These are phyloP conservation scores for Corythornis cristatus DNA, from an alignment of 2,113 vertebrate genomes.

Conservation along the genomic window DNA sequence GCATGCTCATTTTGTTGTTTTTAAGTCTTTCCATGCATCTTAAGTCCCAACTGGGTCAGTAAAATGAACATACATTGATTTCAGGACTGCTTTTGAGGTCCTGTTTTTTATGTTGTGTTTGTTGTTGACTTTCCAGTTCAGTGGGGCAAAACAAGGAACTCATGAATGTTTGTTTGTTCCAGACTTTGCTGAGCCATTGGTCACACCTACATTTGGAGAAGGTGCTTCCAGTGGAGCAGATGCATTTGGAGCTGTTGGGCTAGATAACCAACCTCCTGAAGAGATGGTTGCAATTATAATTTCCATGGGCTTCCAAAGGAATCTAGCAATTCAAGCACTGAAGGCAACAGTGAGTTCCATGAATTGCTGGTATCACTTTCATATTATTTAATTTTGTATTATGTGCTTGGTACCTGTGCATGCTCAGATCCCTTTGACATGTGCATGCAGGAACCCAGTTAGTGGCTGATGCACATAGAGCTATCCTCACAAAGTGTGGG, in stretches of 20 bases:
- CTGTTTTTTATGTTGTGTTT: not conserved
- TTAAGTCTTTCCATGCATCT: not conserved
- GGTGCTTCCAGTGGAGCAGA: slow-evolving; percentile 75
- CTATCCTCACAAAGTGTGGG: not conserved
- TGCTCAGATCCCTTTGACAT: not conserved
- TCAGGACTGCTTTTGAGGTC: not conserved
- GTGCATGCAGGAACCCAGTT: not conserved
- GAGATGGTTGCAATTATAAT: slow-evolving; percentile 93
- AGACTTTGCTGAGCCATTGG: slow-evolving; percentile 96
- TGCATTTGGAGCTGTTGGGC: slow-evolving; percentile 67
- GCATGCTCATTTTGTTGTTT: not conserved
- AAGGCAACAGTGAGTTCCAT: slow-evolving; percentile 86
- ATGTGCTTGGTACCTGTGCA: not conserved
- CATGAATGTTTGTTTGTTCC: slow-evolving; percentile 26
- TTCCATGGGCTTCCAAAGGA: slow-evolving; percentile 96
- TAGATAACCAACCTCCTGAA: slow-evolving; percentile 90
- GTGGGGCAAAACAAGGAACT: not conserved
- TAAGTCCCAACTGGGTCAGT: not conserved
- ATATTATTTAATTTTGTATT: not conserved
- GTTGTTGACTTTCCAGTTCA: not conserved
- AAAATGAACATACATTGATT: not conserved
- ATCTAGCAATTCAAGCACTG: slow-evolving; percentile 86
- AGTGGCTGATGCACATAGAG: not conserved
- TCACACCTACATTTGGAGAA: slow-evolving; percentile 83
- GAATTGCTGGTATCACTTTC: not conserved